Evolutionary conservation across 1,140 invertebrate species (phyloP), one percentile per base, ranked within the genome.

Genomic region (Odontomachus brunneus): DNA sequence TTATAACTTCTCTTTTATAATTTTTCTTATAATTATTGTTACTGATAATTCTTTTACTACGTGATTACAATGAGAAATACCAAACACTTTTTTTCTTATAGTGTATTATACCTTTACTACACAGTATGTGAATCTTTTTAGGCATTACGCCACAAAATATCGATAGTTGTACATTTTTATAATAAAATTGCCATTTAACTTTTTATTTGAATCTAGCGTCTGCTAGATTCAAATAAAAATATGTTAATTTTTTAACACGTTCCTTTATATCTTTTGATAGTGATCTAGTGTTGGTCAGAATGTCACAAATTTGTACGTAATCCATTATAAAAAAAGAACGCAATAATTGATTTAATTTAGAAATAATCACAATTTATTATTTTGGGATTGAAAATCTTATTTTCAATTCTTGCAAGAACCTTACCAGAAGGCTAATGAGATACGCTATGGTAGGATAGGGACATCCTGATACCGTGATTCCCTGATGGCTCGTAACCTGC

Each of bases 401-500:
- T 62, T 60, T 74, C 24, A 29, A 29, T 74, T 74, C 49, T 19
- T 24, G 29, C 29, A 48, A 74, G 17, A 74, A 24, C 5, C 12
- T 17, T 74, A n/a, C 5, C 48, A 44, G 38, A 44, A 44, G 9
- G 38, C 38, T 74, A 74, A 74, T 24, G 60, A 74, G 72, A 62
- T 49, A 60, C 12, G 22, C 12, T 74, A 26, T 48, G 59, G 17
- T 24, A 74, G 22, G 22, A 12, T 60, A 60, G 55, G 55, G 71
- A 48, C 33, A 62, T 59, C 44, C 55, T 74, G 55, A 49, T 74
- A 62, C 57, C 22, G 24, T 62, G 48, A 74, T 44, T 74, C 72
- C 72, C 72, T 24, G n/a, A 49, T 49, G 72, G 17, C 72, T 74
- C 72, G 72, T 74, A 62, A 74, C 14, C 57, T 62, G 48, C 38